Evolutionary conservation across 2,888 invertebrate genomes (phyloP).

Genomic region (Nyleta sp.): DNA sequence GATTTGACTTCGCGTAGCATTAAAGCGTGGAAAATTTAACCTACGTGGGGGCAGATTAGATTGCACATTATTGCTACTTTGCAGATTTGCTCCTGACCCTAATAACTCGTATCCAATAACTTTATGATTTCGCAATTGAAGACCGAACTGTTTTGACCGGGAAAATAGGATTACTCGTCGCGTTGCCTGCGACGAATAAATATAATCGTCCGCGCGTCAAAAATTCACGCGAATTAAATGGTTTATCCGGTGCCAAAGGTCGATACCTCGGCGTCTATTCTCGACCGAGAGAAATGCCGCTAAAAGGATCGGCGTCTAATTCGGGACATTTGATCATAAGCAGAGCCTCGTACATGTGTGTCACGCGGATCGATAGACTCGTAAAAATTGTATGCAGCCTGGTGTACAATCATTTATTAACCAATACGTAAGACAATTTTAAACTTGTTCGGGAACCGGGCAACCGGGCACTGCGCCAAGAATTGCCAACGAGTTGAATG

Average conservation of each 20-base stretch:
- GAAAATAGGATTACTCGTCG: too few relatives aligned
- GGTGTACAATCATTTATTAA: conserved; percentile 46
- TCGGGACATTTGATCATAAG: conserved; percentile 29
- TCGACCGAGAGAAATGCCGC: background rate
- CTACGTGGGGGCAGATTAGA: conserved; percentile 16
- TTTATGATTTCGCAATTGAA: too few relatives aligned
- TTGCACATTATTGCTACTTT: conserved; percentile 44
- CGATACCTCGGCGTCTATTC: conserved; percentile 27
- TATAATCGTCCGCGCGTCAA: too few relatives aligned
- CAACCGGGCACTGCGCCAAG: conserved; percentile 29
- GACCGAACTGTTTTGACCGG: too few relatives aligned
- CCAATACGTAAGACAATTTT: conserved; percentile 33
- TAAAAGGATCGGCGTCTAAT: conserved; percentile 37
- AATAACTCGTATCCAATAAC: conserved; percentile 54
- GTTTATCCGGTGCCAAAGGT: too few relatives aligned
- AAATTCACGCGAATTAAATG: too few relatives aligned
- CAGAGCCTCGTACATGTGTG: conserved; percentile 14
- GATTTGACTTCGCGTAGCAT: conserved; percentile 23
- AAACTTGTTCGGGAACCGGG: conserved; percentile 11
- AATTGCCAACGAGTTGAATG: conserved; percentile 41
- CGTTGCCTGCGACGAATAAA: too few relatives aligned
- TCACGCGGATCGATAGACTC: conserved; percentile 33
- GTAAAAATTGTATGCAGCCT: conserved; percentile 42
- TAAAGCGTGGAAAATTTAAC: conserved; percentile 27
- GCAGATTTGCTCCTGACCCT: conserved; percentile 54